Conservation (phyloP, 1,140 invertebrate genomes). For the Heliconius hewitsoni region DNA sequence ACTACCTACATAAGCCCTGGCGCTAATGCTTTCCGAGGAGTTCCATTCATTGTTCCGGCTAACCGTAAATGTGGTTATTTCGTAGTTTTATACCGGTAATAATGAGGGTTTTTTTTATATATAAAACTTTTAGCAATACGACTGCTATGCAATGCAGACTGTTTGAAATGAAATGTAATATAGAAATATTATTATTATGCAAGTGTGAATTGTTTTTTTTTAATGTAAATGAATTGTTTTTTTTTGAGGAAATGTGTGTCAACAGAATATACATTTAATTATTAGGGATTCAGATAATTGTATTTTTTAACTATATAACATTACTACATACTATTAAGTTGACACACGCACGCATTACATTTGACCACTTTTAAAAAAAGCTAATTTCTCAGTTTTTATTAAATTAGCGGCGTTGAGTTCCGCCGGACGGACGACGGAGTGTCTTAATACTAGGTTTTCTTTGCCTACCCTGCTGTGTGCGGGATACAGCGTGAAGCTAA, state of each 20-base stretch:
- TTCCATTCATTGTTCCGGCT: slow-evolving; percentile 16
- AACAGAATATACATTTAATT: not conserved
- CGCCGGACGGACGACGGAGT: no score
- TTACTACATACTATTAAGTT: no score
- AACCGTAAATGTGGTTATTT: slow-evolving; percentile 34
- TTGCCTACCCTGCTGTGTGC: no score
- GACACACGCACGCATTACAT: no score
- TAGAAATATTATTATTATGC: not conserved
- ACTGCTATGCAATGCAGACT: not conserved
- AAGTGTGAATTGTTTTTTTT: not conserved
- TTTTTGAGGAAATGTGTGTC: not conserved
- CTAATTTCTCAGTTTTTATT: no score
- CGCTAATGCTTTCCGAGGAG: slow-evolving; percentile 28
- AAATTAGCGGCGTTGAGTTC: no score
- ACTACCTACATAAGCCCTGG: slow-evolving; percentile 20
- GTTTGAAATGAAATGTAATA: not conserved
- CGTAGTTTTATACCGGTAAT: slow-evolving; percentile 27
- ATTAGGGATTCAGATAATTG: not conserved
- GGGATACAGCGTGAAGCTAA: no score
- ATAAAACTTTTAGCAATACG: not conserved
- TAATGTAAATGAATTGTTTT: not conserved
- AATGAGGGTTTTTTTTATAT: slow-evolving; percentile 21
- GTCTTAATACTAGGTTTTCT: no score
- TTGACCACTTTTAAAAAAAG: no score
- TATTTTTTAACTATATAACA: not conserved